Conservation (phyloP, 1,140 invertebrate species). For the Drosophila gunungcola region DNA sequence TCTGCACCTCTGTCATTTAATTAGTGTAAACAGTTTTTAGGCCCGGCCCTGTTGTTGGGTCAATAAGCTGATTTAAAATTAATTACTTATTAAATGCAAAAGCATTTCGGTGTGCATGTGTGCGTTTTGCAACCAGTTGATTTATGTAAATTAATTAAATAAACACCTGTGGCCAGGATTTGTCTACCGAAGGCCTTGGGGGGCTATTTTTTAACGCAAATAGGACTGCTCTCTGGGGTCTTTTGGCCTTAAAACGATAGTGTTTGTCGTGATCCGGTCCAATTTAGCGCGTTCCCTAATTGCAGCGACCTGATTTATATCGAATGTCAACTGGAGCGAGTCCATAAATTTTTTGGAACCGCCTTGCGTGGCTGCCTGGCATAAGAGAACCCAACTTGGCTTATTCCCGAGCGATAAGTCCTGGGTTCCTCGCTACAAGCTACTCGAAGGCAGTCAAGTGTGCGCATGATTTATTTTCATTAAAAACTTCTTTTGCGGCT, state of each 20-base stretch:
- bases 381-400: slow-evolving; percentile 25
- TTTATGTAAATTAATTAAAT: slow-evolving; percentile 59
- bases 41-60: slow-evolving; percentile 6
- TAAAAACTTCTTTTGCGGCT: slow-evolving; percentile 67
- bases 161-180: slow-evolving; percentile 54
- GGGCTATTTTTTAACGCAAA: not conserved
- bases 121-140: slow-evolving; percentile 19
- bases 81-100: slow-evolving; percentile 54
- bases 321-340: slow-evolving; percentile 53
- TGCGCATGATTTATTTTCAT: slow-evolving; percentile 77
- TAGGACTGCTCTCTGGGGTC: no score
- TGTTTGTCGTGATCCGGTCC: slow-evolving; percentile 42
- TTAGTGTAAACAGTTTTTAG: slow-evolving; percentile 59
- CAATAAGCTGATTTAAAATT: slow-evolving; percentile 56
- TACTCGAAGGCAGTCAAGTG: slow-evolving; percentile 51
- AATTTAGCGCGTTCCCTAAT: slow-evolving; percentile 41
- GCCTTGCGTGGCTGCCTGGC: slow-evolving; percentile 48
- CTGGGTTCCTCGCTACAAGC: slow-evolving; percentile 23
- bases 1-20: slow-evolving; percentile 41
- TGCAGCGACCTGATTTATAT: slow-evolving; percentile 54
- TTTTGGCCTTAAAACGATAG: slow-evolving; percentile 14
- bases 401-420: slow-evolving; percentile 39
- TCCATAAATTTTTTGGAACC: slow-evolving; percentile 57
- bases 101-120: slow-evolving; percentile 1
- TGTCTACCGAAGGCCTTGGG: slow-evolving; percentile 5